Evolutionary conservation across 2,113 vertebrate species (phyloP), one percentile per base, ranked within the genome.

Genomic region (Cynocephalus volans): DNA sequence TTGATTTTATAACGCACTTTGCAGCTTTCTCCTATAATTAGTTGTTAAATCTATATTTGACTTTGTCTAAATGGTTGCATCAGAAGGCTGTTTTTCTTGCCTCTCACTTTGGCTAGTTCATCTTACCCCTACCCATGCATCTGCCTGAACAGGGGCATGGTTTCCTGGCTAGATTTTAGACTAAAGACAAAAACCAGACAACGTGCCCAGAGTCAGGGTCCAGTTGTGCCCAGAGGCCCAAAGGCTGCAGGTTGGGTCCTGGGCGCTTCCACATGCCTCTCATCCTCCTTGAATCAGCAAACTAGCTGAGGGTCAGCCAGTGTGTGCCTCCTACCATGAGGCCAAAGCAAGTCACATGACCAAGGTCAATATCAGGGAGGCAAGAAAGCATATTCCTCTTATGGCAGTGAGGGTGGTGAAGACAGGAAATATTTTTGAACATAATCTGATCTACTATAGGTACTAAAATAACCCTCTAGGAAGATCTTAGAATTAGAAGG

Each of bases 11-110:
- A 98, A 98, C 0, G 0, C 97, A 90, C 97, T 98, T 98, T 96
- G 96, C 93, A 96, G 91, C 97, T 98, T 93, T 97, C 92, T 98
- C 96, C 96, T 98, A 72, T 97, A 98, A 98, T 98, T 98, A 97
- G 82, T 97, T 97, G 94, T 98, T 98, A 97, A 98, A 98, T 97
- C 97, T 98, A 79, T 88, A 97, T 98, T 98, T 98, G 96, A 96
- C 85, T 98, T 98, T 96, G 92, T 98, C 88, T 98, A 97, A 97
- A 90, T 87, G 95, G 70, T 96, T 97, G 88, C 87, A 88, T 80
- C 58, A 21, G 93, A 65, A 98, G 45, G 28, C 97, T 96, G 50
- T 95, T 98, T 95, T 70, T 83, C 45, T 97, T 94, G 81, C 79
- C 60, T 97, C 96, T 98, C 90, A 12, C 80, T 98, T 97, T 70